phyloP scores from a whole-genome alignment of 2,888 invertebrate genomes.

The Linnaemya tessellans region DNA sequence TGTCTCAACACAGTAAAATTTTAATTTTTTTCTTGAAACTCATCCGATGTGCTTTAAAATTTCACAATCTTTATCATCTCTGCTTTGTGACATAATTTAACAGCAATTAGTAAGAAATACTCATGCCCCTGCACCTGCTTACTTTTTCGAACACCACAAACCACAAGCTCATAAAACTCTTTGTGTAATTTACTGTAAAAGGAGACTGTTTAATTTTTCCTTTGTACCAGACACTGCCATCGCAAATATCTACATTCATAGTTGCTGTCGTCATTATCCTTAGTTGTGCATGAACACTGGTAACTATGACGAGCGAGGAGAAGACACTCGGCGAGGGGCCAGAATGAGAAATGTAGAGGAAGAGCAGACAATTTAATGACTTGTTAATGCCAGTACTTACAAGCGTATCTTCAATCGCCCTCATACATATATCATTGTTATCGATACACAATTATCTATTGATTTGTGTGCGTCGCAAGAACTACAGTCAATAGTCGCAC shows the following conservation, averaged over 20 bases:
- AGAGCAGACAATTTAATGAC: slow-evolving; percentile 59
- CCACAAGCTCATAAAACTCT: slow-evolving; percentile 1
- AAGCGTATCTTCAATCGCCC: slow-evolving; percentile 53
- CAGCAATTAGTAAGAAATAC: slow-evolving; percentile 1
- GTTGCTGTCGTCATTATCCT: slow-evolving; percentile 38
- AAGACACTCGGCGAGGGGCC: neutral
- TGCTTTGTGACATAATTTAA: neutral
- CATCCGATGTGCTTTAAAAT: too few relatives aligned
- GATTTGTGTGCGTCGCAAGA: slow-evolving; percentile 40
- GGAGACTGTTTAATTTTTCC: slow-evolving; percentile 17
- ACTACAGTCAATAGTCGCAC: slow-evolving; percentile 28
- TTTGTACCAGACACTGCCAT: slow-evolving; percentile 4
- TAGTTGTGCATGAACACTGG: slow-evolving; percentile 32
- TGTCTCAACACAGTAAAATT: too few relatives aligned
- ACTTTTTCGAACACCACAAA: neutral
- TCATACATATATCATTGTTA: slow-evolving; percentile 53
- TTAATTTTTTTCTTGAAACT: too few relatives aligned
- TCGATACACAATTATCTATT: slow-evolving; percentile 66
- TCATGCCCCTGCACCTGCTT: too few relatives aligned
- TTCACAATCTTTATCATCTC: too few relatives aligned
- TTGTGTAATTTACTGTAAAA: slow-evolving; percentile 52
- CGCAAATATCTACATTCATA: neutral
- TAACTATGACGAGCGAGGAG: neutral
- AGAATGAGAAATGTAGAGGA: neutral
- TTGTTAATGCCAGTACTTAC: slow-evolving; percentile 66